Conservation (phyloP, 2,888 invertebrate species). For the Tholera decimalis region DNA sequence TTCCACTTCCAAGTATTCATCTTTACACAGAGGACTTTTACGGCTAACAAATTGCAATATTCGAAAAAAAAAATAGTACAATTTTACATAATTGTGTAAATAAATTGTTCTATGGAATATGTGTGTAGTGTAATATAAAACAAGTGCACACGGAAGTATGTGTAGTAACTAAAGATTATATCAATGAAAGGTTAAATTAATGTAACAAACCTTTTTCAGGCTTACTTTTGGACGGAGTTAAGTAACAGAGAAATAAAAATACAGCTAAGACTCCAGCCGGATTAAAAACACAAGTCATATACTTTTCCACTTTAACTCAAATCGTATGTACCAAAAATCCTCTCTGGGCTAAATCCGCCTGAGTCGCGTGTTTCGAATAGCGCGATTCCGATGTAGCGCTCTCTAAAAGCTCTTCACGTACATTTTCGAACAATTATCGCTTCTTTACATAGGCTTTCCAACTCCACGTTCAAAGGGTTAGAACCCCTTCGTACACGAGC, state of each 20-base stretch:
- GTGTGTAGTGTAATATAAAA: not conserved
- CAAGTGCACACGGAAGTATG: not conserved
- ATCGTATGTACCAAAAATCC: constrained; percentile 43
- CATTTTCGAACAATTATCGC: constrained; percentile 50
- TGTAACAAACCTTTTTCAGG: constrained; percentile 35
- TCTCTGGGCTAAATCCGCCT: constrained; percentile 43
- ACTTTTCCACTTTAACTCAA: constrained; percentile 42
- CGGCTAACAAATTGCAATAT: constrained; percentile 38
- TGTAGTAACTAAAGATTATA: constrained; percentile 22
- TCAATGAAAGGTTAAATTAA: constrained; percentile 24
- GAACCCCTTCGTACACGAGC: constrained; percentile 28
- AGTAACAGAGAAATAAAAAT: constrained; percentile 39
- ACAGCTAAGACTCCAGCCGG: constrained; percentile 31
- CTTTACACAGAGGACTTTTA: constrained; percentile 34
- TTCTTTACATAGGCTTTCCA: constrained; percentile 39
- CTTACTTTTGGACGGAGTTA: constrained; percentile 55
- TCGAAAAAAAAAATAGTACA: constrained; percentile 23
- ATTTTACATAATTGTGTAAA: constrained; percentile 9
- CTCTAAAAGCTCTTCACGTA: constrained; percentile 53
- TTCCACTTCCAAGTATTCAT: constrained; percentile 21
- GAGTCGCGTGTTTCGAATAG: constrained; percentile 44
- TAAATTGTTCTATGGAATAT: constrained; percentile 6
- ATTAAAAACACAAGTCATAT: constrained; percentile 48
- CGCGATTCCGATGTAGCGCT: constrained; percentile 41
- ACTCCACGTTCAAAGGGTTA: constrained; percentile 43